Conservation (phyloP, 2,888 invertebrate genomes). For the Heliconius hortense region DNA sequence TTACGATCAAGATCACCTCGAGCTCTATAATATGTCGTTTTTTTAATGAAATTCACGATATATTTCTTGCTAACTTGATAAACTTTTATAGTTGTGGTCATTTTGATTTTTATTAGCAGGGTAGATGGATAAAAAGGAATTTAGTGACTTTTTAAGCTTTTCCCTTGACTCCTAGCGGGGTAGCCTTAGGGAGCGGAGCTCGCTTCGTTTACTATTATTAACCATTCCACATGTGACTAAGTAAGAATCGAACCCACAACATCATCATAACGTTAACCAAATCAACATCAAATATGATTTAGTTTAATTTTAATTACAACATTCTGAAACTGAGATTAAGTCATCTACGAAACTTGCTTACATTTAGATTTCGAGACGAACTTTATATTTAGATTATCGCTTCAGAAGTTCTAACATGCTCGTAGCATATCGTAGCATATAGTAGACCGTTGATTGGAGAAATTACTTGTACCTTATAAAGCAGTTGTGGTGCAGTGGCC, state of each 20-base stretch:
- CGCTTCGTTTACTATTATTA: too few species aligned
- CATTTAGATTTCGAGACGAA: slow-evolving; percentile 24
- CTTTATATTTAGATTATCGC: slow-evolving; percentile 25
- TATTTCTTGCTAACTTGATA: slow-evolving; percentile 27
- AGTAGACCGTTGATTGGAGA: slow-evolving; percentile 1
- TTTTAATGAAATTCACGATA: slow-evolving; percentile 44
- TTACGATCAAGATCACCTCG: slow-evolving; percentile 49
- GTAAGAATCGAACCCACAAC: background rate
- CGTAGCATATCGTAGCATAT: slow-evolving; percentile 13
- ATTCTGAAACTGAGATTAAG: slow-evolving; percentile 19
- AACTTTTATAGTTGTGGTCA: background rate
- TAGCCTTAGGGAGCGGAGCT: too few species aligned
- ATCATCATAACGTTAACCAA: background rate
- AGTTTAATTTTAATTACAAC: slow-evolving; percentile 47
- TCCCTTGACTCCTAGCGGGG: too few species aligned
- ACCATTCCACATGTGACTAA: background rate
- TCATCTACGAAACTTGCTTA: slow-evolving; percentile 33
- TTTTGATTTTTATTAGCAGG: too few species aligned
- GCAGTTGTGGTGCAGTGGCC: background rate
- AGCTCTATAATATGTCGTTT: slow-evolving; percentile 41
- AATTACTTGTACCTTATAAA: background rate
- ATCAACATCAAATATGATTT: background rate
- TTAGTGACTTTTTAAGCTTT: too few species aligned
- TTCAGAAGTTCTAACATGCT: slow-evolving; percentile 15
- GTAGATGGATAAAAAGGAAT: too few species aligned